Conservation (phyloP, 2,888 invertebrate species). For the Acanthosepion lycidas region DNA sequence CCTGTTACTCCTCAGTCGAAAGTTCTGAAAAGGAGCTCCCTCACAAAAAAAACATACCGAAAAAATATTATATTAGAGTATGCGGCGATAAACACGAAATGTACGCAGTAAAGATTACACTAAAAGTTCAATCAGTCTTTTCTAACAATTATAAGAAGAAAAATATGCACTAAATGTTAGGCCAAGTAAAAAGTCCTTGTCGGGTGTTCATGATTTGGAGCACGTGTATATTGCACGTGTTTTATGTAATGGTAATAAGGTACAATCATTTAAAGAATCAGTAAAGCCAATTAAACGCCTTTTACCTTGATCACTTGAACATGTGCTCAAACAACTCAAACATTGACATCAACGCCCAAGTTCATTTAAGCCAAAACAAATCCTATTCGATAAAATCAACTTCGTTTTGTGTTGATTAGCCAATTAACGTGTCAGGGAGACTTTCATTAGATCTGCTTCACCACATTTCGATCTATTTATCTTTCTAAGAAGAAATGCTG, state of each 20-base stretch:
- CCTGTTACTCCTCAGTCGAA: too few relatives aligned
- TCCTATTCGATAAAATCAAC: neutral
- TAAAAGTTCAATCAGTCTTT: too few relatives aligned
- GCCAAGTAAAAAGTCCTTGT: neutral
- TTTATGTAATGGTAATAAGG: neutral
- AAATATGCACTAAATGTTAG: neutral
- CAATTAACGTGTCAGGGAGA: neutral
- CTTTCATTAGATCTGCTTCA: neutral
- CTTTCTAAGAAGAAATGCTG: too few relatives aligned
- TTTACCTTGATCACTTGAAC: neutral
- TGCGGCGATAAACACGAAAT: too few relatives aligned
- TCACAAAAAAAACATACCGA: too few relatives aligned
- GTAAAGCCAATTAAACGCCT: neutral
- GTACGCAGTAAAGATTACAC: too few relatives aligned
- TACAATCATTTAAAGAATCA: neutral
- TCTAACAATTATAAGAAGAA: too few relatives aligned
- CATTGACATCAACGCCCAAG: neutral
- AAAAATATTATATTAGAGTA: too few relatives aligned
- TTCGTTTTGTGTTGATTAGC: neutral
- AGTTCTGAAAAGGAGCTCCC: too few relatives aligned
- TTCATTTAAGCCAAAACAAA: neutral
- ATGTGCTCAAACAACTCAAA: neutral
- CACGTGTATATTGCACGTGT: neutral
- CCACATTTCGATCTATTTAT: neutral
- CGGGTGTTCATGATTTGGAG: neutral